Evolutionary conservation across 2,797 vertebrate species (phyloP), one percentile per base, ranked within the genome.

Genomic region (Heteromormyrus szaboi): DNA sequence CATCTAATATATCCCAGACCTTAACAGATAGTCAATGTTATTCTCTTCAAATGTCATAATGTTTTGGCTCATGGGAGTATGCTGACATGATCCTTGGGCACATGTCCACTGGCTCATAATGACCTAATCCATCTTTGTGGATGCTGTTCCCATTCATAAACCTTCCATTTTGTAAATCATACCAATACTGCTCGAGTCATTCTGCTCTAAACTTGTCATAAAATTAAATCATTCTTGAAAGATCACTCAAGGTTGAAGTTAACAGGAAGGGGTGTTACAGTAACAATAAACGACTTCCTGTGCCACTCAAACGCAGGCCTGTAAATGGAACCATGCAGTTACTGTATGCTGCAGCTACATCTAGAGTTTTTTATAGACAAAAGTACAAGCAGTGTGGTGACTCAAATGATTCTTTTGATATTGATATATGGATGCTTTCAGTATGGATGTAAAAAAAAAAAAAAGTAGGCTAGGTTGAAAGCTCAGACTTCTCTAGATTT

Each of bases 111-210:
- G 86, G 88, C 89, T 86, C 65, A 91, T 91, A 89, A 91, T 51
- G 72, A 87, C 88, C 89, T 91, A 88, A 91, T 92, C 59, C 81
- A 65, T 48, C 68, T 76, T 90, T 89, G 88, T 90, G 83, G 89
- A 88, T 87, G 88, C 90, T 90, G 89, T 88, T 76, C 88, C 79
- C 90, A 83, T 56, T 56, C 87, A 87, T 88, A 89, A 90, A 72
- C 87, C 84, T 83, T 91, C 76, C 89, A 89, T 91, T 90, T 90
- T 88, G 85, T 89, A 91, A 87, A 90, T 90, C 86, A 89, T 89
- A 88, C 90, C 88, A 86, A 89, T 90, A 79, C 65, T 65, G 56
- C 85, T 88, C 88, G 56, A 89, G 89, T 89, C 88, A 37, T 86
- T 92, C 81, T 90, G 62, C 88, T 90, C 89, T 90, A 48, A 89